Evolutionary conservation across 53 echinoderm and acorn worm species (phyloP), one percentile per base, ranked within the genome.

Genomic region (Crossaster papposus): DNA sequence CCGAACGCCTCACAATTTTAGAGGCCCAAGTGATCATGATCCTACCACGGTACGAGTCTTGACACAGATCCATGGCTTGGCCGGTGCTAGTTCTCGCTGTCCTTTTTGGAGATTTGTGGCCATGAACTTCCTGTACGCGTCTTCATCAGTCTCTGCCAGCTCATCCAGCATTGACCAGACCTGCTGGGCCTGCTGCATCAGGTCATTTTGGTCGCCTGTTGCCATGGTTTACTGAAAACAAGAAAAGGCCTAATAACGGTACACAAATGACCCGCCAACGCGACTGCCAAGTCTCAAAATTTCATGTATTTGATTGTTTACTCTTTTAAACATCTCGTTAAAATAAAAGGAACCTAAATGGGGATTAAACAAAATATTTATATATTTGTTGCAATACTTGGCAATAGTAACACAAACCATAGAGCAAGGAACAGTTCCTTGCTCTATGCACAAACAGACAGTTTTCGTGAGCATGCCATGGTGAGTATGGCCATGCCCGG

Each of bases 151-250:
- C 36, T 93, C 94, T 2, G 95, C 95, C 62, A 97, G 92, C 71
- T 97, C 94, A 83, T 97, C 97, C 37, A 97, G 77, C 97, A 97
- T 97, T 31, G 92, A 79, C 97, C 97, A 97, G 54, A 97, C 78
- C 76, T 94, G 95, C 75, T 92, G 92, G 14, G 95, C 97, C 85
- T 97, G 94, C 89, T 97, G 94, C 89, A 90, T 68, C 88, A 94
- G 64, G 73, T 93, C 90, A 30, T 86, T 70, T 4, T 89, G 33
- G 32, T 10, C 23, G 22, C 68, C 36, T 72, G 84, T 72, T 38
- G 89, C 89, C 89, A 89, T 89, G 80, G 79, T 65, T 4, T 31
- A 80, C 84, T 84, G 31, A 68, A n/a, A 68, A 4, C n/a, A 11
- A 17, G 22, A 15, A 58, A 4, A 58, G 17, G 58, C 58, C 22